Percentiles rank a stretch among this genome's conserved stretches.
These are phyloP conservation scores for Diplodus puntazzo DNA, from an alignment of 2,797 vertebrate genomes.

Conservation along the genomic window DNA sequence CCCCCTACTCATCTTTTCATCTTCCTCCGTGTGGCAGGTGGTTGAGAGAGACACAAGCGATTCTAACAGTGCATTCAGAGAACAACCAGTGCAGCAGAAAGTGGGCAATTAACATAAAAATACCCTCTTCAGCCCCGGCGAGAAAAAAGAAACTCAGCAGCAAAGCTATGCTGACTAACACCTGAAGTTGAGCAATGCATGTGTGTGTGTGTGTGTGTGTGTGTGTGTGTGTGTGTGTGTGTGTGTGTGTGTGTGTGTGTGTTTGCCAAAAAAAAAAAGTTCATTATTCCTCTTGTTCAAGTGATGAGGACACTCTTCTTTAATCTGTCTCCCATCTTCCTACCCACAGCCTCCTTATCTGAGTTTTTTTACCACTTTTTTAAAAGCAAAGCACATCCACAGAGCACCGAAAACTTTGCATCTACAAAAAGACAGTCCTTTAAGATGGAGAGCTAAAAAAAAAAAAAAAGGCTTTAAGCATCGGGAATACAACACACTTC, in stretches of 20 bases:
- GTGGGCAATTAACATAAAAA: conserved; percentile 75
- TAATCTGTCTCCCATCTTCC: conserved; percentile 27
- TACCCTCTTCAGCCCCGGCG: conserved; percentile 51
- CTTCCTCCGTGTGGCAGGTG: conserved; percentile 65
- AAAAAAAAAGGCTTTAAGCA: background rate
- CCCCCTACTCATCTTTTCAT: conserved; percentile 55
- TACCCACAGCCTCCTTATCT: conserved; percentile 9
- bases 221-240: conserved; percentile 9
- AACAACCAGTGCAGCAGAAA: conserved; percentile 67
- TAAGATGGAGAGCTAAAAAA: conserved; percentile 17
- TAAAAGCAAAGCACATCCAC: background rate
- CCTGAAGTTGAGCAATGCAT: conserved; percentile 35
- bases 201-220: conserved; percentile 10
- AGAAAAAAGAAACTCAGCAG: conserved; percentile 38
- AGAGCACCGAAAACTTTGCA: conserved; percentile 11
- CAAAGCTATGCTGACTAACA: conserved; percentile 41
- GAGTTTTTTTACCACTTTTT: conserved; percentile 4
- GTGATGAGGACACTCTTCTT: conserved; percentile 43
- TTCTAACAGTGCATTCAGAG: conserved; percentile 71
- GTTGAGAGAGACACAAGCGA: conserved; percentile 68
- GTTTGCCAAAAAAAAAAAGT: conserved; percentile 63
- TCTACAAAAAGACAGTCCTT: conserved; percentile 8
- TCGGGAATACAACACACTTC: background rate
- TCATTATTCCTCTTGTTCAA: conserved; percentile 73
- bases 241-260: conserved; percentile 8